phyloP scores from a whole-genome alignment of 2,888 invertebrate genomes.

The Penaeus monodon region DNA sequence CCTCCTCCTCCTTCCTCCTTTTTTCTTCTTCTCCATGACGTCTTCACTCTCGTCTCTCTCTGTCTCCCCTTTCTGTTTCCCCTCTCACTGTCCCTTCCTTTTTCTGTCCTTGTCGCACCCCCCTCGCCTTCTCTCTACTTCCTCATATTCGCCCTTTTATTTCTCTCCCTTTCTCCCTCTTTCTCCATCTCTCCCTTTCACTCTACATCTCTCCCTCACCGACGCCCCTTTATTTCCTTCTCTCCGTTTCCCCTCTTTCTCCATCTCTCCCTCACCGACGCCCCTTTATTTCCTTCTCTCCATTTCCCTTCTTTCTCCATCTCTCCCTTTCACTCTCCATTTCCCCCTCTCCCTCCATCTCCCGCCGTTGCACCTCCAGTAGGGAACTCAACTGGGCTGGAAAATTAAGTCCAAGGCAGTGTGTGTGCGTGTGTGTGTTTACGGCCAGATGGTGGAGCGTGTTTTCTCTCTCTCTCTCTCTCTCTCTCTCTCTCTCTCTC shows the following conservation, averaged over 20 bases:
- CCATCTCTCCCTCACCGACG: not conserved
- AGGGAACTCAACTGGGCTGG: slow-evolving; percentile 55
- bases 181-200: not conserved
- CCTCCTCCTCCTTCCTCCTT: not conserved
- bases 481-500: slow-evolving; percentile 50
- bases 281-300: not conserved
- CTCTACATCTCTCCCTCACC: not conserved
- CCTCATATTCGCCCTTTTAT: not conserved
- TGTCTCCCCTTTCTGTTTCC: not conserved
- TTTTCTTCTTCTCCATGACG: not conserved
- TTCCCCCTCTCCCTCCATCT: not conserved
- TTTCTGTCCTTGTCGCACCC: too few species aligned
- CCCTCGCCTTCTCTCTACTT: too few species aligned
- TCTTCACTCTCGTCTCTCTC: not conserved
- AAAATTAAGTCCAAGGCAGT: slow-evolving; percentile 59
- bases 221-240: not conserved
- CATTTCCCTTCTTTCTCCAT: not conserved
- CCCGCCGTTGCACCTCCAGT: slow-evolving; percentile 37
- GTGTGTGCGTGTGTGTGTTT: slow-evolving; percentile 51
- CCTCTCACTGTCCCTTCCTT: slow-evolving; percentile 1
- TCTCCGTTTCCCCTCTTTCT: not conserved
- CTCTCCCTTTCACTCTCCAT: slow-evolving; percentile 29
- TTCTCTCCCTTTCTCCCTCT: not conserved
- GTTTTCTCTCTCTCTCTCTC: slow-evolving; percentile 38
- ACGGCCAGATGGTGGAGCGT: slow-evolving; percentile 55